Evolutionary conservation across 2,113 vertebrate genomes (phyloP).

Genomic region (Python bivittatus): DNA sequence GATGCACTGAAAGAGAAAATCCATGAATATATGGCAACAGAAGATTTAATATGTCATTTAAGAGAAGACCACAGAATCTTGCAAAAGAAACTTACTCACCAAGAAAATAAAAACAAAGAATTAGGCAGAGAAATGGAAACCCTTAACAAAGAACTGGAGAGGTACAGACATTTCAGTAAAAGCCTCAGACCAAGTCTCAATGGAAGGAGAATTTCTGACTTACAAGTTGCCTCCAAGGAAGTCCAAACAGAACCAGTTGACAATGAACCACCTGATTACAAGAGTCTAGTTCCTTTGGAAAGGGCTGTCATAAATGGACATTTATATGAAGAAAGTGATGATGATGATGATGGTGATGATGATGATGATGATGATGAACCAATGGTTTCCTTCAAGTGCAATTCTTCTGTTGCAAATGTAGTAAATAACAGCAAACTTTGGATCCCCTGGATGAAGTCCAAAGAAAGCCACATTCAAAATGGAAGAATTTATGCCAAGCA

Average conservation of each 20-base stretch:
- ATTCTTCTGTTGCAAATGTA: constrained; percentile 75
- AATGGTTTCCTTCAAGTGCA: constrained; percentile 76
- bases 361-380: constrained; percentile 76
- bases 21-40: constrained; percentile 90
- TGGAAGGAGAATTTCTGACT: constrained; percentile 90
- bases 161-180: constrained; percentile 91
- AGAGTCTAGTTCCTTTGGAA: constrained; percentile 82
- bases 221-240: constrained; percentile 90
- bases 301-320: constrained; percentile 85
- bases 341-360: constrained; percentile 72
- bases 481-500: constrained; percentile 82
- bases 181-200: constrained; percentile 86
- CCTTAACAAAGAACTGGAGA: constrained; percentile 89
- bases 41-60: constrained; percentile 87
- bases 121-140: constrained; percentile 91
- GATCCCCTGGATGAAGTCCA: constrained; percentile 85
- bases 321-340: constrained; percentile 81
- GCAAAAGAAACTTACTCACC: constrained; percentile 90
- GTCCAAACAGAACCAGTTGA: constrained; percentile 91
- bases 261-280: constrained; percentile 80
- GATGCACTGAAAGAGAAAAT: constrained; percentile 94
- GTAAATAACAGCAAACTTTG: constrained; percentile 85
- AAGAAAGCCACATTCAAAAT: constrained; percentile 81
- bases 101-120: constrained; percentile 93
- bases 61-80: constrained; percentile 86